A percentile compares a stretch with the other conserved stretches of the same genome.
Evolutionary conservation across 2,797 vertebrate genomes (phyloP).

Genomic region (Chrosomus eos): DNA sequence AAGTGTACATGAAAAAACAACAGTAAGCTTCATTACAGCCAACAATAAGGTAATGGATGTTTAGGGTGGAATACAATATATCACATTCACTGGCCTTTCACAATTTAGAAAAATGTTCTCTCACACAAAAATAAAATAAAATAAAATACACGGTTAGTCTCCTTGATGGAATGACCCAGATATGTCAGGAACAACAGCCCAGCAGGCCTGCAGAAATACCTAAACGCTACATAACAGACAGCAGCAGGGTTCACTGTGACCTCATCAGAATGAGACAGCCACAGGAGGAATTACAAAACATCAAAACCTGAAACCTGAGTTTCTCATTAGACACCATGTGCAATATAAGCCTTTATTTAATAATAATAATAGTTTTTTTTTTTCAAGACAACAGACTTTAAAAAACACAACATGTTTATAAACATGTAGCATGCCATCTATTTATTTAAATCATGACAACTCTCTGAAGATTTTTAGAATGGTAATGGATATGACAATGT

Average conservation of each 20-base stretch:
- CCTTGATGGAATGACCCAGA: constrained; percentile 52
- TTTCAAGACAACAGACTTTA: too few relatives aligned
- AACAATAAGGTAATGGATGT: neutral
- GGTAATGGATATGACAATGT: too few relatives aligned
- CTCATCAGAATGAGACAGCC: neutral
- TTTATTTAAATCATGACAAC: neutral
- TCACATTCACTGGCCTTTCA: neutral
- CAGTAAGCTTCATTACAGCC: neutral
- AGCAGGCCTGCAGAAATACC: neutral
- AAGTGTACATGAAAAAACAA: neutral
- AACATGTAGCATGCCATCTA: neutral
- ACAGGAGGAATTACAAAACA: constrained; percentile 8
- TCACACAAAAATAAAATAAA: neutral
- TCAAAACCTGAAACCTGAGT: neutral
- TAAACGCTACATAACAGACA: neutral
- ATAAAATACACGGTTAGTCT: neutral
- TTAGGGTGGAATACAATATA: constrained; percentile 3
- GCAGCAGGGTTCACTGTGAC: constrained; percentile 32
- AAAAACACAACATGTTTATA: neutral
- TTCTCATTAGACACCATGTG: neutral
- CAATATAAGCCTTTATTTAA: neutral
- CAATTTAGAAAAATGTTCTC: neutral
- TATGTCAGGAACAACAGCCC: constrained; percentile 49
- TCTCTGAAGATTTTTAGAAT: too few relatives aligned
- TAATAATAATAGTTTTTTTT: neutral